These are phyloP conservation scores for Phrynocephalus guinanensis DNA, from an alignment of 2,797 vertebrate genomes.

Conservation along the genomic window DNA sequence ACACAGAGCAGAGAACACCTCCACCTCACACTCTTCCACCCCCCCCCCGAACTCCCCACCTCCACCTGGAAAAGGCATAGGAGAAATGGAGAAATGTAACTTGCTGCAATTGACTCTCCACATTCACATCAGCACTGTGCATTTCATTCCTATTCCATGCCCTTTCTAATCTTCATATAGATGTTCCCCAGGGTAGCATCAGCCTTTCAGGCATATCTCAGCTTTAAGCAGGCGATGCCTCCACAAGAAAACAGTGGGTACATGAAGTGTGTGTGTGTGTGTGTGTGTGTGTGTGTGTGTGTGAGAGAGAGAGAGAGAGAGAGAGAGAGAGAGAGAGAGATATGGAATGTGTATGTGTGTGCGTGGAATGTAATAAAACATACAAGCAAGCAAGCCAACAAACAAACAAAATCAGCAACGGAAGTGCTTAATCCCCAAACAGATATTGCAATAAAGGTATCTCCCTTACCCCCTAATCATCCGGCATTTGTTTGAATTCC, in stretches of 20 bases:
- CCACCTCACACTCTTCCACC: background rate
- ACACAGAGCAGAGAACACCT: background rate
- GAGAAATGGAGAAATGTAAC: constrained; percentile 10
- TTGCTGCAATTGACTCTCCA: background rate
- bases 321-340: no score
- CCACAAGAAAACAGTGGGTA: constrained; percentile 24
- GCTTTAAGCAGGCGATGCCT: constrained; percentile 10
- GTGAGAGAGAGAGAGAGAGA: no score
- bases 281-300: background rate
- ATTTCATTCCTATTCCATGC: background rate
- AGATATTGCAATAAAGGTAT: constrained; percentile 31
- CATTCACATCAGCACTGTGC: background rate
- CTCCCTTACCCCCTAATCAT: constrained; percentile 4
- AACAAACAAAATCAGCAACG: constrained; percentile 26
- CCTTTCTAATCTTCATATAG: constrained; percentile 33
- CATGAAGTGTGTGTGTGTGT: constrained; percentile 8
- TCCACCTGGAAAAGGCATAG: background rate
- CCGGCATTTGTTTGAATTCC: constrained; percentile 8
- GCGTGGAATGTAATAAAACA: background rate
- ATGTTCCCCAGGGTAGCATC: fast-evolving
- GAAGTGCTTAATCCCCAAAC: constrained; percentile 24
- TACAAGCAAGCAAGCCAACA: background rate
- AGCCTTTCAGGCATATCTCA: constrained; percentile 40
- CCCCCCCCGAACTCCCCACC: no score
- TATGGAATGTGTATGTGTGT: background rate